Evolutionary conservation across 2,113 vertebrate species (phyloP).

Genomic region (Microcebus ravelobensis): DNA sequence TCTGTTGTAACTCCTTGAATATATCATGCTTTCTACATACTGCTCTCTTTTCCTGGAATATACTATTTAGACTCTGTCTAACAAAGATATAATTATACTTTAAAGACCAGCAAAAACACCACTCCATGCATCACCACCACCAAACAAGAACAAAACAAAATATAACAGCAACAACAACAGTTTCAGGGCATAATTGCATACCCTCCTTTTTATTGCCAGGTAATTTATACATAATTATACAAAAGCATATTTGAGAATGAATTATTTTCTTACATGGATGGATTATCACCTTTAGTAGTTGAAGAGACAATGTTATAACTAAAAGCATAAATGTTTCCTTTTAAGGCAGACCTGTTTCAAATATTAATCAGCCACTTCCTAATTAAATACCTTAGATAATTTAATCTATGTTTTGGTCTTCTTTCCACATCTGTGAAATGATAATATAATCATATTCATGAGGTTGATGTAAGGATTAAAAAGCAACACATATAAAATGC

Average conservation of each 20-base stretch:
- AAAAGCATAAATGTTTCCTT: background rate
- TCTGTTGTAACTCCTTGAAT: background rate
- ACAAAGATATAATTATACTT: background rate
- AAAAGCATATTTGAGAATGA: background rate
- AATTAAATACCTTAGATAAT: background rate
- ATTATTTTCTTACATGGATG: background rate
- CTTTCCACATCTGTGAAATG: background rate
- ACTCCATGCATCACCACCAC: background rate
- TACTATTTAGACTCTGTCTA: background rate
- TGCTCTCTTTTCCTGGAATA: background rate
- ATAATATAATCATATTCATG: background rate
- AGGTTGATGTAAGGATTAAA: background rate
- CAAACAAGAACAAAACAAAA: background rate
- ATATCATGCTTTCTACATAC: background rate
- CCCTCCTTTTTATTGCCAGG: rapidly evolving
- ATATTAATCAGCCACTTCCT: background rate
- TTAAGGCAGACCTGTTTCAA: background rate
- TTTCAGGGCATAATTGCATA: background rate
- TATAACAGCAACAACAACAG: background rate
- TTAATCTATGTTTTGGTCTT: background rate
- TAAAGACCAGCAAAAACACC: background rate
- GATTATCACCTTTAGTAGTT: background rate
- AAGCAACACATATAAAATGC: background rate
- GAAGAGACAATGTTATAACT: background rate
- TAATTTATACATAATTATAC: background rate